These are phyloP conservation scores for Nasonia oneida DNA, from an alignment of 2,888 invertebrate genomes.

Conservation along the genomic window DNA sequence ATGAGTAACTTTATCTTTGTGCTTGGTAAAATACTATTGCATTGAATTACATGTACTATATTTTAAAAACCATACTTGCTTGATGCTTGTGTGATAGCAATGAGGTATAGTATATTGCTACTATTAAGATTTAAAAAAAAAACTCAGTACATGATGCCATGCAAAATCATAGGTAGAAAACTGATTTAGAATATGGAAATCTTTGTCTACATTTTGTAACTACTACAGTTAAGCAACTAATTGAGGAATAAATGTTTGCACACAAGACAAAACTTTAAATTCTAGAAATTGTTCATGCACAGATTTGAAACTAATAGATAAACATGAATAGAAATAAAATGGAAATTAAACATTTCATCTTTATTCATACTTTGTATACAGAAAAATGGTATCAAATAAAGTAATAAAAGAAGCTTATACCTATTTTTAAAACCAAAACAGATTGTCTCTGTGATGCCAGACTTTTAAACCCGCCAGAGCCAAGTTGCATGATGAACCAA, in stretches of 20 bases:
- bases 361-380: neutral
- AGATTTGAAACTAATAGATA: neutral
- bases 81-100: conserved; percentile 12
- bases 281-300: conserved; percentile 5
- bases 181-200: neutral
- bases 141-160: conserved; percentile 40
- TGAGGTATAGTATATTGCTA: neutral
- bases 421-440: conserved; percentile 15
- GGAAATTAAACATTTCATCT: neutral
- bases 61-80: neutral
- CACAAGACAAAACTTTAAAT: neutral
- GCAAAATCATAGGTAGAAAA: conserved; percentile 37
- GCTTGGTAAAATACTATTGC: conserved; percentile 19
- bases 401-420: conserved; percentile 5
- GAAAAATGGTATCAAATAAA: neutral
- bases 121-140: conserved; percentile 7
- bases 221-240: conserved; percentile 2
- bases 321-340: neutral
- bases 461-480: conserved; percentile 8
- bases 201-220: conserved; percentile 11
- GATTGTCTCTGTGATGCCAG: neutral
- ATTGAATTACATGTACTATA: conserved; percentile 5
- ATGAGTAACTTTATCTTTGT: conserved; percentile 29
- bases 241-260: conserved; percentile 1
- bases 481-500: conserved; percentile 8